phyloP scores from a whole-genome alignment of 2,888 invertebrate genomes.

The Megastigmus dorsalis region DNA sequence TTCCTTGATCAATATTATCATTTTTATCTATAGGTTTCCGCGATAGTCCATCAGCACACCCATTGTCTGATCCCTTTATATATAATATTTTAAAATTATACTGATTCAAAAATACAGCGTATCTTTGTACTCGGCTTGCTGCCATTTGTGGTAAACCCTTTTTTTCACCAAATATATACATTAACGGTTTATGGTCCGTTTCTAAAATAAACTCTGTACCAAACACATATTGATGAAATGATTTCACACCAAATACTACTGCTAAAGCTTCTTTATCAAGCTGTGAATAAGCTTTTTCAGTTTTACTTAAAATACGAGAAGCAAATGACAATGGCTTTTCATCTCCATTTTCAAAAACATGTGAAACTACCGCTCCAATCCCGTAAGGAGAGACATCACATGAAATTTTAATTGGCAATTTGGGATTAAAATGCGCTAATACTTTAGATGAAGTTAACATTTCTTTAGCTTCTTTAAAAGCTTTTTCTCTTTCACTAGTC shows the following conservation, averaged over 20 bases:
- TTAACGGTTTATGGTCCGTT: constrained; percentile 69
- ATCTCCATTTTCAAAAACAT: constrained; percentile 48
- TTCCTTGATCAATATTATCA: background rate
- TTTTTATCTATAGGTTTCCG: background rate
- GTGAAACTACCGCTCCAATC: constrained; percentile 40
- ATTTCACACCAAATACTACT: constrained; percentile 57
- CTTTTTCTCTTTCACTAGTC: constrained; percentile 29
- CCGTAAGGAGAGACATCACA: constrained; percentile 44
- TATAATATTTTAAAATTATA: constrained; percentile 58
- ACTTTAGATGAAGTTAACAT: constrained; percentile 23
- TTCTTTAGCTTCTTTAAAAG: constrained; percentile 38
- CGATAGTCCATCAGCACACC: constrained; percentile 53
- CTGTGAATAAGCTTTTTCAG: constrained; percentile 56
- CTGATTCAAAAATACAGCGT: constrained; percentile 62
- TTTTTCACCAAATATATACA: constrained; percentile 60
- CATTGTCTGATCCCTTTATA: constrained; percentile 43
- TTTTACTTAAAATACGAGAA: constrained; percentile 51
- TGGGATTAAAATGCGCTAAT: constrained; percentile 33
- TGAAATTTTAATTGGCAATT: constrained; percentile 41
- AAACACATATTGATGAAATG: constrained; percentile 59
- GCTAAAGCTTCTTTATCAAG: constrained; percentile 60
- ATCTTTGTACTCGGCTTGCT: constrained; percentile 60
- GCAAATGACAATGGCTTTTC: constrained; percentile 57
- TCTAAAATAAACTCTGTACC: constrained; percentile 60
- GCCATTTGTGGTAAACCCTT: constrained; percentile 58